Evolutionary conservation across 2,888 invertebrate genomes (phyloP), one percentile per base, ranked within the genome.

Genomic region (Caenorhabditis drosophilae): DNA sequence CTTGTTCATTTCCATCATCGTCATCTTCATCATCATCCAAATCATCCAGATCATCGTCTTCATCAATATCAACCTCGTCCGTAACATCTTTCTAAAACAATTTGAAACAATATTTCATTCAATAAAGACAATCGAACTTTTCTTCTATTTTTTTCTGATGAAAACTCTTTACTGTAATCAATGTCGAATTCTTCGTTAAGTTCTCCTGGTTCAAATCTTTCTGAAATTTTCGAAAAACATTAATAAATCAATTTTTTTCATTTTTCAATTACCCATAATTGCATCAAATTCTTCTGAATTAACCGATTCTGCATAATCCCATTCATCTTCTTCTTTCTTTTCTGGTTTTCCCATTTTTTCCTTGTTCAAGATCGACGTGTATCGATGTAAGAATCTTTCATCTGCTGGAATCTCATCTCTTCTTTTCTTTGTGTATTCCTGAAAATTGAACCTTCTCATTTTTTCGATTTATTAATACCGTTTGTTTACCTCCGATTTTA

Each of bases 321-420:
- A 88, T 34, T 89, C 88, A 6, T 88, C 89, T 42, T 89, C 88
- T 16, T 78, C 72, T 15, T 67, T 63, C 4, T 48, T 47, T 41
- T 67, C 64, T 51, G 63, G 54, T 38, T 67, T 58, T n/a, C 42
- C 49, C 27, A 35, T 58, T 49, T 67, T 71, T 9, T 50, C 44
- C 26, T 68, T 64, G 9, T 75, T 48, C 11, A 76, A 67, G 27
- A 68, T 45, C 7, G 73, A 66, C 15, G 77, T 78, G 61, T 55
- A 83, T 70, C 88, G 89, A 81, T 92, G 90, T 74, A 93, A 87
- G 84, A 91, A 94, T 62, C 88, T 87, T 84, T 97, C 96, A 79
- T 97, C 96, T 0, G 91, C 91, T 0, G 95, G 95, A 78, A 96
- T 90, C 67, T 89, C 80, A 22, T 66, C 63, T 2, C 42, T 47